Evolutionary conservation across 30 jellyfish, hydroid and myxozoan species (phyloP), one percentile per base, ranked within the genome.

Genomic region (Aurelia aurita complex sp. Pacific): DNA sequence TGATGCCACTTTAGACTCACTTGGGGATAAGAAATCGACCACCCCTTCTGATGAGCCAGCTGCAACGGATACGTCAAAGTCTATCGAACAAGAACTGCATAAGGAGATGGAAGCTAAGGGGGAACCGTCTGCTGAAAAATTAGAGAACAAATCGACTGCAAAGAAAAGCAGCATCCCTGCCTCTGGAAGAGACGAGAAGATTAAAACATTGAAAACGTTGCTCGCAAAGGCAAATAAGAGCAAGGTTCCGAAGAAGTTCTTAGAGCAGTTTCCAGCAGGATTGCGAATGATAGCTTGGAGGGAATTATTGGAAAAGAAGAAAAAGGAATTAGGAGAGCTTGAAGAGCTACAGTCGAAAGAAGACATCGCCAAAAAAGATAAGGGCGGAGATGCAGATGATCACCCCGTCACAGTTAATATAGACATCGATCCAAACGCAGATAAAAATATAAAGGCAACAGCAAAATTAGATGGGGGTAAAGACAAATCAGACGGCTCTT

Each of bases 251-350:
- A 73, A 77, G 61, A 89, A 87, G 70, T 95, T 95, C 57, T 79
- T 95, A 15, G 89, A 94, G 19, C 96, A 90, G 34, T 88, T 95
- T 53, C 99, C 99, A 53, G 88, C 93, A 2, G 99, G 99, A 10
- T 62, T 95, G 72, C 77, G 99, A 51, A 95, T 95, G 99, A 95
- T 95, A 6, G 99, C 98, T 17, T 95, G 99, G 99, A 59, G 95
- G 40, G 97, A 95, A 77, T 87, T 95, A 59, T 78, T 95, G 10
- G 86, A 77, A 3, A 95, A 90, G 91, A 95, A 95, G 88, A 81
- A 72, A 67, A 73, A 73, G 32, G 98, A 95, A 54, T 88, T 95
- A 34, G 86, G 54, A 19, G 92, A 86, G 74, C 70, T 95, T 52
- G 97, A 94, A 64, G 69, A 63, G 62, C 7, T 43, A 9, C 67